Evolutionary conservation across 2,797 vertebrate genomes (phyloP), one percentile per base, ranked within the genome.

Genomic region (Cossypha heuglini): DNA sequence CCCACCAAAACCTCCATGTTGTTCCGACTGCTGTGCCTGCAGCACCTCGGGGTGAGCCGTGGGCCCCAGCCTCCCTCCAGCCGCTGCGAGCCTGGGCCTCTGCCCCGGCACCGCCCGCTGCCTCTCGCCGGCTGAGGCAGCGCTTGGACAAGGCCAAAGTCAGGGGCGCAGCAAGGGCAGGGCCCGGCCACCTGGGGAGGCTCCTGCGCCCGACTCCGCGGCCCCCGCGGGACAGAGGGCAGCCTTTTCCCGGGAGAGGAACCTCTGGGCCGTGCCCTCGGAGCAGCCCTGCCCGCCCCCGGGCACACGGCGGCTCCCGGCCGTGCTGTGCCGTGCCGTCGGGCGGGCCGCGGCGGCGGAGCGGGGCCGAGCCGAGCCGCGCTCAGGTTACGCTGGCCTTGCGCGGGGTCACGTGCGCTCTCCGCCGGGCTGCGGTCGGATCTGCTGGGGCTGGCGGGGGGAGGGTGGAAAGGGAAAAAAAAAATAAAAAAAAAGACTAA

Each of bases 141-240:
- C 8, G 15, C 71, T 46, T 35, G 95, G 87, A 86, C 96, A 96
- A 97, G 97, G 96, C 97, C 97, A 96, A 97, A 97, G 96, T 96
- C 96, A 96, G 94, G 61, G 79, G 63, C 48, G 22, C 61, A 11
- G 58, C 20, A 14, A 78, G 87, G 87, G 77, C 92, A 81, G 45
- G 43, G 77, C 66, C 74, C 9, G 48, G 67, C 81, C 87, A 25
- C 85, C 85, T 19, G 84, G 68, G 84, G 84, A 55, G 46, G 42
- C 62, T 11, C 18, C 43, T 75, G 57, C 16, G 6, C 55, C 64
- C 38, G 35, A 2, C 37, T 11, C 31, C 4, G n/a, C n/a, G 26
- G 28, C 4, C 28, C n/a, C 24, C 21, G 31, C 51, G 28, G 59
- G 46, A 13, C 8, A 3, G 5, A 6, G 35, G 25, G 38, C 11